Base-by-base conservation (phyloP, 1,140 invertebrate genomes). In the Drosophila nikananu region DNA sequence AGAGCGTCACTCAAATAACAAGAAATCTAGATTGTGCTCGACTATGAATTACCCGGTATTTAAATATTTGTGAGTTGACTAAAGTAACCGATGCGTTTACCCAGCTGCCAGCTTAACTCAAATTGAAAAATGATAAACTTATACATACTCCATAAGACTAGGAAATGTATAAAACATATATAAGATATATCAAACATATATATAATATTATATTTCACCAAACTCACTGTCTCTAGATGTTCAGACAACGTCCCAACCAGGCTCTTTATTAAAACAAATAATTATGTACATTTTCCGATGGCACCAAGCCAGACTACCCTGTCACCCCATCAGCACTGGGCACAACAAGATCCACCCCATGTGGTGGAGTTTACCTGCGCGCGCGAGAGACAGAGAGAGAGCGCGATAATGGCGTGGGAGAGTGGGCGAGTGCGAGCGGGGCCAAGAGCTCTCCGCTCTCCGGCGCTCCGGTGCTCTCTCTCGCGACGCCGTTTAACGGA, bases 271-370 rank as follows among this genome's bases (percentile, higher is more conserved):
- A 30, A 13, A 30, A 17, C 23, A 3, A 2, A 25, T 25, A 25
- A 25, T n/a, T 25, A 6, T 6, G 1, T 19, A 3, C n/a, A 19
- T 15, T 21, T 35, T 37, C 8, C 0, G 4, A 23, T 55, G 35
- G 12, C 35, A 7, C 15, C 9, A 2, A 39, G 9, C 7, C 15
- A n/a, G 9, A n/a, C 35, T 39, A 57, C 54, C 54, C 35, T n/a
- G 17, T 4, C 21, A 7, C 21, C 15, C 9, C 2, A 37, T 37
- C 15, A 10, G 5, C 2, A 39, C 4, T 39, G 15, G 54, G 35
- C 68, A 62, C 57, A 77, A 81, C 83, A 86, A 79, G 83, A 86
- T 86, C 83, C 83, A 86, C 83, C 83, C 83, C 63, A 77, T 57
- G 65, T 52, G 42, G 48, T 30, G 61, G 67, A 63, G 57, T 84